A percentile compares a stretch with the other conserved stretches of the same genome.
These are phyloP conservation scores for Anguilla japonica DNA, from an alignment of 2,113 vertebrate genomes.

Conservation along the genomic window DNA sequence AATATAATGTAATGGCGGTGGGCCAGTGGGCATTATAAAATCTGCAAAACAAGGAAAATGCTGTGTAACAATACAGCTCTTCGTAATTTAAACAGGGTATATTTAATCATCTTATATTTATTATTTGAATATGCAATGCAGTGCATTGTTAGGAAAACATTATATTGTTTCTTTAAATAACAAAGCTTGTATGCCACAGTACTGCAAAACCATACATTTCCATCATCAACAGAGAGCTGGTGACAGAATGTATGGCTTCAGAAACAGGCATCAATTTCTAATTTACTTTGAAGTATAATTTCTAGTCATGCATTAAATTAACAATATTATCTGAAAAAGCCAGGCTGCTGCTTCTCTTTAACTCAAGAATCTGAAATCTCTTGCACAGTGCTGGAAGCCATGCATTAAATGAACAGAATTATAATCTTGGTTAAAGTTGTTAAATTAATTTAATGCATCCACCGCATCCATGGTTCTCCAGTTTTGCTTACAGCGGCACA, in stretches of 20 bases:
- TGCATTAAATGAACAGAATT: slow-evolving; percentile 51
- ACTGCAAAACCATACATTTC: slow-evolving; percentile 17
- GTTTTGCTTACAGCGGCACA: slow-evolving; percentile 23
- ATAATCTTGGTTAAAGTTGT: slow-evolving; percentile 43
- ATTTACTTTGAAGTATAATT: slow-evolving; percentile 76
- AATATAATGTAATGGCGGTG: neutral
- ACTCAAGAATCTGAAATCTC: slow-evolving; percentile 53
- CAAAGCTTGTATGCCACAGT: slow-evolving; percentile 32
- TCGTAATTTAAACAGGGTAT: neutral
- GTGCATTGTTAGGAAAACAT: slow-evolving; percentile 26
- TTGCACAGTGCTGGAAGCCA: slow-evolving; percentile 49
- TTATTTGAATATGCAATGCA: slow-evolving; percentile 27
- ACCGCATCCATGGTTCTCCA: slow-evolving; percentile 24
- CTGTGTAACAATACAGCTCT: neutral
- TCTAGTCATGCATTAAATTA: slow-evolving; percentile 78
- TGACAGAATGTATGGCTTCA: slow-evolving; percentile 36
- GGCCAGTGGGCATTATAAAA: neutral
- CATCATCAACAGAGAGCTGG: slow-evolving; percentile 36
- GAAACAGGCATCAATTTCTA: slow-evolving; percentile 58
- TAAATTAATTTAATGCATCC: slow-evolving; percentile 48
- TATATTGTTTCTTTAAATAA: slow-evolving; percentile 21
- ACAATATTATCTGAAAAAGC: slow-evolving; percentile 72
- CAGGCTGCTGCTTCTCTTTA: slow-evolving; percentile 59
- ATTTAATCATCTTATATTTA: slow-evolving; percentile 5
- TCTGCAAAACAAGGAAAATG: neutral